phyloP scores from a whole-genome alignment of 2,888 invertebrate species.

The Nephrotoma appendiculata region DNA sequence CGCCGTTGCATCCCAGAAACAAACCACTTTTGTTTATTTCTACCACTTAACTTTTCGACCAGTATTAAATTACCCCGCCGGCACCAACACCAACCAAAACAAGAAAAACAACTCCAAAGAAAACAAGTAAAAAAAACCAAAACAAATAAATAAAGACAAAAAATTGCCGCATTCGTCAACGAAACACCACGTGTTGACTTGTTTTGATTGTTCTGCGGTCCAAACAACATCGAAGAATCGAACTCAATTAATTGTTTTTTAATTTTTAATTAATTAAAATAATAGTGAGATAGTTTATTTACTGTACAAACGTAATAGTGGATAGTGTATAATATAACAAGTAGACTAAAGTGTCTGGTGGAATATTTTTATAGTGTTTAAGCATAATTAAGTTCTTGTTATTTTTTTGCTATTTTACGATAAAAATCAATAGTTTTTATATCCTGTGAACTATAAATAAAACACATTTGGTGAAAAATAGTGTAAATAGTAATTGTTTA shows the following conservation, averaged over 20 bases:
- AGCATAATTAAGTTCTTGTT: background rate
- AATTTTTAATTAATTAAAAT: background rate
- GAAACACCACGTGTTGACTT: background rate
- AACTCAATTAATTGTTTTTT: background rate
- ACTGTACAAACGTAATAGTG: background rate
- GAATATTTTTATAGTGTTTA: background rate
- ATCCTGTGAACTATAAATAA: background rate
- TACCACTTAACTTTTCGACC: background rate
- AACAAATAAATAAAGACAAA: background rate
- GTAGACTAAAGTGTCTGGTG: background rate
- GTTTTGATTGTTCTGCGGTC: background rate
- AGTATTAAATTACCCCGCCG: background rate
- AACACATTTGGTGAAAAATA: background rate
- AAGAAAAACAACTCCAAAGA: background rate
- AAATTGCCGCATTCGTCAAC: background rate
- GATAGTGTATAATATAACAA: background rate
- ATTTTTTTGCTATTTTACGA: background rate
- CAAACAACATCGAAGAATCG: background rate
- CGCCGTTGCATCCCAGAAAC: background rate
- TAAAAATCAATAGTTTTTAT: background rate
- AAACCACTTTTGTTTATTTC: background rate
- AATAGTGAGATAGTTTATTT: background rate
- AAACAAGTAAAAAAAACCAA: background rate
- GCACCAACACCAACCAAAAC: background rate
- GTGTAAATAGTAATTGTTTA: background rate